Conservation (phyloP, 1,140 invertebrate species). For the Zophobas atratus region DNA sequence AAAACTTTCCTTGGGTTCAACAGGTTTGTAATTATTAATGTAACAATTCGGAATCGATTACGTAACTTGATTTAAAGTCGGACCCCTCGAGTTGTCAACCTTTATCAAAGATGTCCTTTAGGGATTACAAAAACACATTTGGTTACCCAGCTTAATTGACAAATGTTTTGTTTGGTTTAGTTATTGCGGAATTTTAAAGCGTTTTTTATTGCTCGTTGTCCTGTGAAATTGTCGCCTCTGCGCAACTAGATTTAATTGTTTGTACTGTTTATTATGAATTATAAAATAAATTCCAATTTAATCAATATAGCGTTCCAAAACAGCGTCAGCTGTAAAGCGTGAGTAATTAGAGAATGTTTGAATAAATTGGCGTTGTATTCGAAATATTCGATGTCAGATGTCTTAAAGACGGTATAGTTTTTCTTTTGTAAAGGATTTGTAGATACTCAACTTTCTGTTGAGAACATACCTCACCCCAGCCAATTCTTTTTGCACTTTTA, state of each 20-base stretch:
- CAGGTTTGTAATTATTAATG: constrained; percentile 29
- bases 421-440: no score
- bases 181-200: constrained; percentile 11
- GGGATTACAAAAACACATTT: constrained; percentile 28
- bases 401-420: no score
- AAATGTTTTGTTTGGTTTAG: constrained; percentile 33
- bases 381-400: no score
- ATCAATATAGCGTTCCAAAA: no score
- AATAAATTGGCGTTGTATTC: no score
- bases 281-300: no score
- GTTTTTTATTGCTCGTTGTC: neutral
- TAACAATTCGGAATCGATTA: constrained; percentile 31
- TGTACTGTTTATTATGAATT: neutral
- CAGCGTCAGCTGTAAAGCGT: no score
- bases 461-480: no score
- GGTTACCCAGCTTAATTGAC: constrained; percentile 16
- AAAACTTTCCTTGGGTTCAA: constrained; percentile 9
- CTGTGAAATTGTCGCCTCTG: no score
- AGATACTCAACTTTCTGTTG: no score
- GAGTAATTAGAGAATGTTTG: no score
- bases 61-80: constrained; percentile 28
- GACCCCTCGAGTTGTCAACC: constrained; percentile 22
- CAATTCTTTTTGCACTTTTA: no score
- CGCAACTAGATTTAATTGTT: neutral
- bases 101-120: constrained; percentile 28